Evolutionary conservation across 1,140 invertebrate species (phyloP), one percentile per base, ranked within the genome.

Genomic region (Brachystomella parvula): DNA sequence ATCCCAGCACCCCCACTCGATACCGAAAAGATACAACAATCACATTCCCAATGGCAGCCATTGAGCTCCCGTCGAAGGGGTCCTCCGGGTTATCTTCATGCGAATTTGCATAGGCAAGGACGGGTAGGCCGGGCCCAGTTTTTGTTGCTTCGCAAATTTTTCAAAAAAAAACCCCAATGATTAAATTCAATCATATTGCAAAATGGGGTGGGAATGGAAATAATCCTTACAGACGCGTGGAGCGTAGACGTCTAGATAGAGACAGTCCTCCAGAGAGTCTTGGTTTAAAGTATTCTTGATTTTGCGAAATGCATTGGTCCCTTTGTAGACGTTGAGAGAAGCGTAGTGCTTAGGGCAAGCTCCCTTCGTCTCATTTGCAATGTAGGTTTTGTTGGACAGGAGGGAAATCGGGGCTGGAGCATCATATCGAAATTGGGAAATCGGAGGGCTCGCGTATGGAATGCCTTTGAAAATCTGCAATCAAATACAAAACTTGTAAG

Each of bases 401-500:
- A 57, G 47, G 1, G 71, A 47, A 30, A 67, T 57, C 29, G 69
- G 61, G 15, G 65, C 61, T n/a, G 71, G 71, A 30, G 44, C 61
- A 47, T 73, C 69, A 47, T 71, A 73, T 2, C 71, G 64, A 15
- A 71, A 35, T 19, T 44, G 21, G 12, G 21, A 64, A 1, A 66
- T 32, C 30, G 71, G 71, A 28, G 68, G 66, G 24, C 39, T 67
- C 26, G 67, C 69, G 32, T 69, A 73, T 29, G 71, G 71, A 67
- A 73, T 69, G 44, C 71, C 71, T 65, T 64, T 66, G 47, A 73
- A 73, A 33, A 69, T 71, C 71, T 73, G 17, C 0, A n/a, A n/a
- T n/a, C n/a, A n/a, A n/a, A n/a, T n/a, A n/a, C n/a, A n/a, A n/a
- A n/a, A n/a, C n/a, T n/a, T n/a, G n/a, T n/a, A n/a, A n/a, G n/a